Evolutionary conservation across 2,888 invertebrate species (phyloP).

Genomic region (Chydorus sphaericus): DNA sequence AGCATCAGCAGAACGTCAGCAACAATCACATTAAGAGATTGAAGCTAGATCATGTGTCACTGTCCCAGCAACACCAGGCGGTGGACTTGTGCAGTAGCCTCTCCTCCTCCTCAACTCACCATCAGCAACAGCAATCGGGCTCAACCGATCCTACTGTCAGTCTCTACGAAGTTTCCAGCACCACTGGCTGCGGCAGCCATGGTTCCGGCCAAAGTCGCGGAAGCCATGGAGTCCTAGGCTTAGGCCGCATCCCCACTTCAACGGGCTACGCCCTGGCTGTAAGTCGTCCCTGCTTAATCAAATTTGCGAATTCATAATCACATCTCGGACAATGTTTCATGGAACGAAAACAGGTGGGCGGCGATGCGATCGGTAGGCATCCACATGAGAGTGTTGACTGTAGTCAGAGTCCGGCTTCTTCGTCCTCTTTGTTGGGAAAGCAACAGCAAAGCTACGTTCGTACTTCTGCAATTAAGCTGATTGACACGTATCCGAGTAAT

Average conservation of each 20-base stretch:
- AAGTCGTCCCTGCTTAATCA: background rate
- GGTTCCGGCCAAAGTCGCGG: conserved; percentile 2
- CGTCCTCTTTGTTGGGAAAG: conserved; percentile 1
- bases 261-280: conserved; percentile 6
- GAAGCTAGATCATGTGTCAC: conserved; percentile 24
- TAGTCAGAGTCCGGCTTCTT: conserved; percentile 2
- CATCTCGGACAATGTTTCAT: conserved; percentile 8
- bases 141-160: conserved; percentile 8
- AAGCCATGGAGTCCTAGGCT: conserved; percentile 7
- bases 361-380: background rate
- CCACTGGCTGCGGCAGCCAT: conserved; percentile 10
- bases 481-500: conserved; percentile 46
- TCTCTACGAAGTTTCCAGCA: conserved; percentile 13
- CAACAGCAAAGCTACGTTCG: conserved; percentile 41
- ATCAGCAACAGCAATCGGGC: conserved; percentile 11
- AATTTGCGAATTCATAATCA: background rate
- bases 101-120: conserved; percentile 10
- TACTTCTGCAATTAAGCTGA: conserved; percentile 48
- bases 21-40: conserved; percentile 30
- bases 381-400: conserved; percentile 8
- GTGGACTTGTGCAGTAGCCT: conserved; percentile 22
- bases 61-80: conserved; percentile 26
- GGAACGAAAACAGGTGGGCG: conserved; percentile 20
- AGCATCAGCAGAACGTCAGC: conserved; percentile 21
- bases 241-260: background rate